phyloP scores from a whole-genome alignment of 2,888 invertebrate genomes.

The Atherix ibis region DNA sequence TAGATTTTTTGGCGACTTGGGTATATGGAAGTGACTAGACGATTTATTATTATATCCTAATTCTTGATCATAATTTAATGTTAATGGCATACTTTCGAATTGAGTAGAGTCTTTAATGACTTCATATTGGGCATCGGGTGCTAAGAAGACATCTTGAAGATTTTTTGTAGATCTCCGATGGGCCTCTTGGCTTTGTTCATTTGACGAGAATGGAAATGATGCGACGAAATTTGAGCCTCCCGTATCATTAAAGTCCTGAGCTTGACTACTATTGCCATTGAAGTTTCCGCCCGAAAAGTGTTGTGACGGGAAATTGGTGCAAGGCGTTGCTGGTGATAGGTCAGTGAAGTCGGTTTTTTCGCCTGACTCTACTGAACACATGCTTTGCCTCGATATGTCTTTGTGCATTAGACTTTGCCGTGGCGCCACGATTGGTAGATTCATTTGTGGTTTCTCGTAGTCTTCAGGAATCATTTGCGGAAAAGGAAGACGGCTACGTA shows the following conservation, averaged over 20 bases:
- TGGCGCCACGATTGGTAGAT: constrained; percentile 20
- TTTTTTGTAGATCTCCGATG: constrained; percentile 32
- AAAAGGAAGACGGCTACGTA: constrained; percentile 41
- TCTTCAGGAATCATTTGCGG: constrained; percentile 34
- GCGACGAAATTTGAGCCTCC: constrained; percentile 25
- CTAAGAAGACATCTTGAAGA: constrained; percentile 32
- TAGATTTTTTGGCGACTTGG: constrained; percentile 17
- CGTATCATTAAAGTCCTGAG: constrained; percentile 5
- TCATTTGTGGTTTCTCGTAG: constrained; percentile 12
- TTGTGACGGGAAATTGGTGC: constrained; percentile 16
- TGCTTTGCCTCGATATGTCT: constrained; percentile 29
- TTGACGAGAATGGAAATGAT: constrained; percentile 30
- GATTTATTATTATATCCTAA: constrained; percentile 10
- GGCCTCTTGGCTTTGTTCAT: constrained; percentile 31
- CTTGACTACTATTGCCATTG: constrained; percentile 3
- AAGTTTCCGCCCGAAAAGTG: constrained; percentile 9
- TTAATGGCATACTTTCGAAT: constrained; percentile 15
- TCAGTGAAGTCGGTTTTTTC: constrained; percentile 34
- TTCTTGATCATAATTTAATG: constrained; percentile 16
- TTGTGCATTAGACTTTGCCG: constrained; percentile 23
- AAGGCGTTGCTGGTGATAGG: constrained; percentile 31
- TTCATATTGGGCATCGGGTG: constrained; percentile 49
- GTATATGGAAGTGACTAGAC: constrained; percentile 12
- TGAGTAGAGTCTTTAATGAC: constrained; percentile 23
- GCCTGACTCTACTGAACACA: constrained; percentile 31